Percentiles rank a stretch among this genome's conserved stretches.
Evolutionary conservation across 1,140 invertebrate species (phyloP).

Genomic region (Bombus sylvicola): DNA sequence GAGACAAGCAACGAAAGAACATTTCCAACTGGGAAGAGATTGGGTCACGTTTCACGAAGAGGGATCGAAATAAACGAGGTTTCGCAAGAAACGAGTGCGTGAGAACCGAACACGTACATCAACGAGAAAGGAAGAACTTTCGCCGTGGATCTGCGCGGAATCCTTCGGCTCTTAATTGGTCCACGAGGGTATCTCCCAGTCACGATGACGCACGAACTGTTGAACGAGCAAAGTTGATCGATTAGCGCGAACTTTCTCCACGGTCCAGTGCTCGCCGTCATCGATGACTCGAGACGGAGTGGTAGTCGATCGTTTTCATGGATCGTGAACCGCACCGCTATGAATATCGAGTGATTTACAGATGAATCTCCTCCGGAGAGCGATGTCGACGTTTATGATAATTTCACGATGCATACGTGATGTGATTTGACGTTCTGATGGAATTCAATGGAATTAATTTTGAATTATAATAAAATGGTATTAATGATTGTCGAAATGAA

Average conservation of each 20-base stretch:
- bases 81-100: conserved; percentile 40
- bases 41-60: conserved; percentile 49
- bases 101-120: conserved; percentile 15
- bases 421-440: neutral
- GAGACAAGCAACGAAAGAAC: neutral
- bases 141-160: conserved; percentile 4
- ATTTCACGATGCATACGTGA: neutral
- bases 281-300: conserved; percentile 4
- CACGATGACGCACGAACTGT: neutral
- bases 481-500: neutral
- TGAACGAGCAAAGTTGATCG: neutral
- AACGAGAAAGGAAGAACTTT: conserved; percentile 20
- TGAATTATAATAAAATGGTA: neutral
- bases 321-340: neutral
- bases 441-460: neutral
- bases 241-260: conserved; percentile 18
- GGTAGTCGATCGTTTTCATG: neutral
- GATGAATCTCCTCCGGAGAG: neutral
- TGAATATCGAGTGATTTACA: conserved; percentile 17
- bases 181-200: neutral
- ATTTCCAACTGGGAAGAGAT: conserved; percentile 42
- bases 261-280: neutral
- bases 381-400: conserved; percentile 19
- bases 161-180: neutral
- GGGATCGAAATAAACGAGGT: conserved; percentile 54